A percentile compares a stretch with the other conserved stretches of the same genome.
Evolutionary conservation across 2,888 invertebrate species (phyloP).

Genomic region (Leptopilina myrica): DNA sequence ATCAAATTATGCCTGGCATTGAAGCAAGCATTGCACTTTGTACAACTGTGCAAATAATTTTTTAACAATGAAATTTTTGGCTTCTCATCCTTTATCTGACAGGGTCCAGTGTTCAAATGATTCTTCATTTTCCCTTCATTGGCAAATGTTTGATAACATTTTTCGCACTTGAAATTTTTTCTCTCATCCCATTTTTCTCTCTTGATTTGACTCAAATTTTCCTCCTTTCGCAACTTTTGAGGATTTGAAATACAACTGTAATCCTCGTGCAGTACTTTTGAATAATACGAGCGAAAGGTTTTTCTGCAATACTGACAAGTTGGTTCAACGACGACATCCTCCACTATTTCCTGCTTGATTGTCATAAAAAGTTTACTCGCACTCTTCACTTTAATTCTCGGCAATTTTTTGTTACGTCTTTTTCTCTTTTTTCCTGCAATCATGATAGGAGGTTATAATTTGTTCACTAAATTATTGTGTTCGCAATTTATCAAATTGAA

Average conservation of each 20-base stretch:
- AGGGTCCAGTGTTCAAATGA: not conserved
- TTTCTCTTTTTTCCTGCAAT: not conserved
- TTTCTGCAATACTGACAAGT: not conserved
- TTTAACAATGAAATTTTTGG: not conserved
- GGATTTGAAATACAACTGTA: slow-evolving; percentile 4
- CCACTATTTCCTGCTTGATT: not conserved
- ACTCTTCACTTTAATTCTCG: not conserved
- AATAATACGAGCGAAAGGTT: not conserved
- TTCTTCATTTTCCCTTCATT: not conserved
- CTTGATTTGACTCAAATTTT: not conserved
- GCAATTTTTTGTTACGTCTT: not conserved
- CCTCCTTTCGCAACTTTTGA: not conserved
- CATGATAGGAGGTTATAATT: not conserved
- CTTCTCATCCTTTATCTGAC: not conserved
- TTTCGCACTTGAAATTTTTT: not conserved
- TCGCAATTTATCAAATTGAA: too few species aligned
- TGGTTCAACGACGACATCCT: not conserved
- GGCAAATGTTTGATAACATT: not conserved
- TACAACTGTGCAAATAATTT: not conserved
- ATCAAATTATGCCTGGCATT: not conserved
- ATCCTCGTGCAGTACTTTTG: not conserved
- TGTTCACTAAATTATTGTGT: too few species aligned
- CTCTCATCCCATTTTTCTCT: not conserved
- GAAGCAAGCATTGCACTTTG: not conserved
- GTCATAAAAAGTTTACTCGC: not conserved